These are phyloP conservation scores for Gryllus longicercus DNA, from an alignment of 2,888 invertebrate genomes.

Conservation along the genomic window DNA sequence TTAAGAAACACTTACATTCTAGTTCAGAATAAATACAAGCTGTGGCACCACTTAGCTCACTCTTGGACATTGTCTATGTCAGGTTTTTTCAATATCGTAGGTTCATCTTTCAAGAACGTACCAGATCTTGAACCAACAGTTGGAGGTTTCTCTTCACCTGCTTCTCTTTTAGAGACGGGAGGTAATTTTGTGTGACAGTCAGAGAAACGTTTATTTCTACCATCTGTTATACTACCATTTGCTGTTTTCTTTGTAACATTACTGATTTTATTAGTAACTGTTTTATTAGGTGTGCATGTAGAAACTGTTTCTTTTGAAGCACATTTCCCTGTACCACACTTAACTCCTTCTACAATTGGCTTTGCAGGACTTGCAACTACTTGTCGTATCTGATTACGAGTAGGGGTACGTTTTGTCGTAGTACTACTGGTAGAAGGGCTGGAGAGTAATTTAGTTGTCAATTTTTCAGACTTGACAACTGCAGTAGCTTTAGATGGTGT, in stretches of 20 bases:
- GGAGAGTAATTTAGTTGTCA: constrained; percentile 21
- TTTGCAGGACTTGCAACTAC: constrained; percentile 29
- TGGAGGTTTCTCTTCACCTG: constrained; percentile 45
- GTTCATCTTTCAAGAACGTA: constrained; percentile 73
- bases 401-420: constrained; percentile 26
- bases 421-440: constrained; percentile 24
- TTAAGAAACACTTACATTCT: too few relatives aligned
- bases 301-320: background rate
- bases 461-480: constrained; percentile 24
- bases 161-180: constrained; percentile 39
- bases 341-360: constrained; percentile 19
- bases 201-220: constrained; percentile 24
- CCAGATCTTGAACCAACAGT: constrained; percentile 60
- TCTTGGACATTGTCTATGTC: constrained; percentile 38
- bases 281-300: constrained; percentile 20
- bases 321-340: background rate
- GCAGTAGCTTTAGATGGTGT: constrained; percentile 18
- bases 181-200: constrained; percentile 31
- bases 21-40: too few relatives aligned
- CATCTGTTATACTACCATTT: constrained; percentile 26
- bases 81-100: constrained; percentile 57
- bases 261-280: constrained; percentile 27
- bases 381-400: constrained; percentile 24
- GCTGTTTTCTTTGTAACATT: constrained; percentile 27
- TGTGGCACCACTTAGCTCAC: constrained; percentile 21